These are phyloP conservation scores for Hipposideros larvatus DNA, from an alignment of 2,797 vertebrate species.

Conservation along the genomic window DNA sequence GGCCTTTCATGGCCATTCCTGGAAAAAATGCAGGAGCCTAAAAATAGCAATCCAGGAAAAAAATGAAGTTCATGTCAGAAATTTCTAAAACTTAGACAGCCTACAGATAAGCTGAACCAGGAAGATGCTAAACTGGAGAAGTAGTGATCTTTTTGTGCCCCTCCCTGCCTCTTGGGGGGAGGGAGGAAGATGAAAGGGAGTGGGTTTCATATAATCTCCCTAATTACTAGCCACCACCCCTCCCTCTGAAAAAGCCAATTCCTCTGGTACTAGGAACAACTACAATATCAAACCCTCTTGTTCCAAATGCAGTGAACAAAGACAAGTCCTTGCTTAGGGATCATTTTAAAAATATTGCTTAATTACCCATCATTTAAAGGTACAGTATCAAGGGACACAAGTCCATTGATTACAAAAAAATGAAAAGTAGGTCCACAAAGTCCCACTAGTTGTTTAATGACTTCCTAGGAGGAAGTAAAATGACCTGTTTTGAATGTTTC, in stretches of 20 bases:
- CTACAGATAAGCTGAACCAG: slow-evolving; percentile 24
- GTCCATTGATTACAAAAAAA: slow-evolving; percentile 17
- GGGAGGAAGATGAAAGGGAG: not conserved
- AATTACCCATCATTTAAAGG: not conserved
- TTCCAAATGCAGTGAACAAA: slow-evolving; percentile 36
- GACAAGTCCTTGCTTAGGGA: slow-evolving; percentile 31
- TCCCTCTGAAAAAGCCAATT: not conserved
- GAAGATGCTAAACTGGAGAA: not conserved
- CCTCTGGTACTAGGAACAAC: not conserved
- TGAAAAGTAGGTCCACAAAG: not conserved
- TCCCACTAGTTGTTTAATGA: not conserved
- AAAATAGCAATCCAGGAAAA: slow-evolving; percentile 38
- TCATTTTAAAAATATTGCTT: not conserved
- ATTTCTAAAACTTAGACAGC: slow-evolving; percentile 56
- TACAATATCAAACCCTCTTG: not conserved
- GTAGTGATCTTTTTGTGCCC: not conserved
- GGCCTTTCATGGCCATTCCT: not conserved
- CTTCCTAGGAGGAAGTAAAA: not conserved
- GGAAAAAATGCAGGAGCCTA: slow-evolving; percentile 34
- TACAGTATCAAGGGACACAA: not conserved
- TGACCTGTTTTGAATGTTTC: slow-evolving; percentile 46
- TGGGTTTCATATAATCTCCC: not conserved
- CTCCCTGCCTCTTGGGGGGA: not conserved
- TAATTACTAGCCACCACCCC: not conserved
- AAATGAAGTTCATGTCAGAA: slow-evolving; percentile 40